Base-by-base conservation (phyloP, 2,888 invertebrate genomes). In the Lypha dubia region DNA sequence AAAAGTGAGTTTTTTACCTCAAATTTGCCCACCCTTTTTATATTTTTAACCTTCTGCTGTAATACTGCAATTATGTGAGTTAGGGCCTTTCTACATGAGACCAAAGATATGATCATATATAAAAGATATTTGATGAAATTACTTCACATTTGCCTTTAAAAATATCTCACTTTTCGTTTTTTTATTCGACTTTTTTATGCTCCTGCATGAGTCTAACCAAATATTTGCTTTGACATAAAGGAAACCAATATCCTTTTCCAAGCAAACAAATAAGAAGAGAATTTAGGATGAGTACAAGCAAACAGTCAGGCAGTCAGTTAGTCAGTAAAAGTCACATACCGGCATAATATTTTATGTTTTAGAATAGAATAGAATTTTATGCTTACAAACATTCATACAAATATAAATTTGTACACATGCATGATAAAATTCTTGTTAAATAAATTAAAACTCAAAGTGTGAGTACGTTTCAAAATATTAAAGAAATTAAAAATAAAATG, bases 391-490 rank as follows among this genome's bases (percentile, higher is more conserved):
- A 8, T 46, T 28, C 28, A 28, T 28, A 5, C 28, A 28, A 28
- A 5, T 28, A 28, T 28, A 28, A 28, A 4, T 28, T n/a, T n/a
- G n/a, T n/a, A 2, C 28, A 28, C 5, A 28, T 24, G n/a, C 28
- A 0, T 11, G 32, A 32, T 8, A 38, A 68, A 79, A 58, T 68
- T 53, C 46, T 76, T 63, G 79, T 51, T 65, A 76, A 75, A 71
- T 82, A 73, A 74, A 80, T 79, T 83, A 79, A 65, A 73, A 41
- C 32, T 41, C 68, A 77, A 41, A 35, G 65, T 58, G 63, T 32
- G 20, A 28, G 28, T 28, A 28, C 28, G 28, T 28, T 11, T 49
- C 41, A 17, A 67, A 75, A 44, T 49, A 77, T 35, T 46, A 22
- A 17, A 51, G 11, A 9, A 15, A 44, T 38, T 4, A n/a, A 67